A percentile compares a stretch with the other conserved stretches of the same genome.
phyloP scores from a whole-genome alignment of 2,888 invertebrate species.

The Rotaria magnacalcarata region DNA sequence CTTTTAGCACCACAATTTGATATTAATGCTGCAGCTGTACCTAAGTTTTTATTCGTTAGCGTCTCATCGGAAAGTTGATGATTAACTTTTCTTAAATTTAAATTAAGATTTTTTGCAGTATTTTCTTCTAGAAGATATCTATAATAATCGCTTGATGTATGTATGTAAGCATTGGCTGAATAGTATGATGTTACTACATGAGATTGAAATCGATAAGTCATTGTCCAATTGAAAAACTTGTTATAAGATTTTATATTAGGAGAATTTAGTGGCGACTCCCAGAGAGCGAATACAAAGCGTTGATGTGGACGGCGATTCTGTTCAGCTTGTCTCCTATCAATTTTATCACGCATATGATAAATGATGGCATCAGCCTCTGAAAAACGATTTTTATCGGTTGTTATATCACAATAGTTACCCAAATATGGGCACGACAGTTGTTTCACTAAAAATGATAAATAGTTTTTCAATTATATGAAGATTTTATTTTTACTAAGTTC shows the following conservation, averaged over 20 bases:
- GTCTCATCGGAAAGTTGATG: not conserved
- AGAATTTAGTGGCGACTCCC: not conserved
- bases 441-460: not conserved
- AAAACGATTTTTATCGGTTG: not conserved
- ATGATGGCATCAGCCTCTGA: not conserved
- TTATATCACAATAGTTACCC: not conserved
- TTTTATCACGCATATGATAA: not conserved
- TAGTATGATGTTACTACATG: not conserved
- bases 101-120: not conserved
- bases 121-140: not conserved
- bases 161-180: not conserved
- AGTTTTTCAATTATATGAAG: not conserved
- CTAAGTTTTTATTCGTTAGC: not conserved
- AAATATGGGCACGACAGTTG: not conserved
- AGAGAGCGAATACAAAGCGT: slow-evolving; percentile 2
- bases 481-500: not conserved
- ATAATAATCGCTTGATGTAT: not conserved
- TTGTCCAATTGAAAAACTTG: not conserved
- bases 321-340: not conserved
- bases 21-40: not conserved
- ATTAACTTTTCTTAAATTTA: not conserved
- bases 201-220: not conserved
- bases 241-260: not conserved
- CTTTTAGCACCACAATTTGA: not conserved
- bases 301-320: not conserved